phyloP scores from a whole-genome alignment of 2,888 invertebrate genomes.

The Blastobasis adustella region DNA sequence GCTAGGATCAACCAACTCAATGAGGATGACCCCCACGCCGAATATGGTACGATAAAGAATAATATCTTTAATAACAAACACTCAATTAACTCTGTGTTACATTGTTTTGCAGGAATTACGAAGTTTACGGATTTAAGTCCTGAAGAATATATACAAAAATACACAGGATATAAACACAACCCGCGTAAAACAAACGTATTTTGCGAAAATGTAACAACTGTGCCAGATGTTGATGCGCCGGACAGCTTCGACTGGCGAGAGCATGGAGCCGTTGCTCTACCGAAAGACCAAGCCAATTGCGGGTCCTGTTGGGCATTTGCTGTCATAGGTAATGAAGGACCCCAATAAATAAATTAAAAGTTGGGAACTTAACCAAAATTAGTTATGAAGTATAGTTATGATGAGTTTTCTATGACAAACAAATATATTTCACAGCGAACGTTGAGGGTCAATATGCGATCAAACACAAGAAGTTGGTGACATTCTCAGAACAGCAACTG shows the following conservation, averaged over 20 bases:
- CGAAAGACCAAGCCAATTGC: not conserved
- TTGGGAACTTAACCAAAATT: too few species aligned
- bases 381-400: too few species aligned
- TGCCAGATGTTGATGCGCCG: not conserved
- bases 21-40: not conserved
- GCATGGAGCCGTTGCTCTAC: not conserved
- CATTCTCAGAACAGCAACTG: constrained; percentile 23
- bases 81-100: not conserved
- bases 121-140: not conserved
- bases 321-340: not conserved
- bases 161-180: not conserved
- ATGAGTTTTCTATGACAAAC: too few species aligned
- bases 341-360: too few species aligned
- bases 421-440: constrained; percentile 18
- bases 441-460: constrained; percentile 21
- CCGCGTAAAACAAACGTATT: not conserved
- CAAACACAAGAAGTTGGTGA: constrained; percentile 11
- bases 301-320: constrained; percentile 2
- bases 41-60: not conserved
- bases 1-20: not conserved
- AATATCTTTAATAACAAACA: not conserved
- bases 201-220: too few species aligned
- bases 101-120: not conserved
- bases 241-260: not conserved
- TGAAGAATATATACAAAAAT: not conserved